Evolutionary conservation across 2,888 invertebrate genomes (phyloP), one percentile per base, ranked within the genome.

Genomic region (Lepidonotus clava): DNA sequence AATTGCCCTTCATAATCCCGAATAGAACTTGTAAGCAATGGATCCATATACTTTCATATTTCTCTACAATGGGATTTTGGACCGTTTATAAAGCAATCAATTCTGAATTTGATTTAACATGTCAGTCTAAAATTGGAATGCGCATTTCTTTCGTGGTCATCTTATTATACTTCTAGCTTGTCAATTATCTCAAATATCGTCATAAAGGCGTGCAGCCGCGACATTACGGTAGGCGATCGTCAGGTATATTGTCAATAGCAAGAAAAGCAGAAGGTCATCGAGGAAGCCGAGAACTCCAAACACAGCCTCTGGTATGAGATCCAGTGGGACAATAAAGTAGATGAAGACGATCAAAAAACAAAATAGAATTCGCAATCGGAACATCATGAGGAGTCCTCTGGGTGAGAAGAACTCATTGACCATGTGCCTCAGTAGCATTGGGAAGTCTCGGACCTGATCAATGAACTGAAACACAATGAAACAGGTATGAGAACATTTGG

Each of bases 221-320:
- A 41, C 21, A 8, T 34, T n/a, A 21, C 88, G 40, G 61, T 90
- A 90, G 6, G 87, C 84, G 24, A 90, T 87, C 34, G 86, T 89
- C 51, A 88, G 41, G 76, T 90, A 90, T 32, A 90, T 87, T 6
- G 87, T 85, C 56, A 95, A 91, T 61, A 95, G 92, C 66, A 95
- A 92, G 1, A 95, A 91, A 36, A 95, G 93, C 88, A 95, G 94
- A 11, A 95, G 86, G 91, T 95, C 95, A 91, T 95, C 95, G n/a
- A 96, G 91, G 38, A 96, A 92, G 83, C 95, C 95, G n/a, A 95
- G 90, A 34, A 95, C 88, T 34, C 95, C 95, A 91, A 95, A 95
- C 2, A 94, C 94, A 38, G 95, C 94, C 91, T 95, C 95, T 1
- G 95, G 95, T 61, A 95, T 92, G 87, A 95, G 93, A 90, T 95